These are phyloP conservation scores for Petrolisthes cinctipes DNA, from an alignment of 2,888 invertebrate species.

Conservation along the genomic window DNA sequence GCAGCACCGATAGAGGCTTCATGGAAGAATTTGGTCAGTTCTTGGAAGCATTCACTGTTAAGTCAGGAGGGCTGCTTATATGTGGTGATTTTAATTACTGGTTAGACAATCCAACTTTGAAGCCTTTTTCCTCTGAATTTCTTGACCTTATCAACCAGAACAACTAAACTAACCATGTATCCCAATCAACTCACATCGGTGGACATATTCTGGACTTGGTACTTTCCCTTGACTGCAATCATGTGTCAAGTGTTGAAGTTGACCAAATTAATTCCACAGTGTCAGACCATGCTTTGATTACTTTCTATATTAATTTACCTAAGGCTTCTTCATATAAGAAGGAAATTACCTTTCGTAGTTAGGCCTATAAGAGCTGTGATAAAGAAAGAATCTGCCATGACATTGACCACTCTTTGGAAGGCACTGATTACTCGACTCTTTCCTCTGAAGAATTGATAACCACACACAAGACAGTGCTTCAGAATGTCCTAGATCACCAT, in stretches of 20 bases:
- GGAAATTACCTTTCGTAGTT: background rate
- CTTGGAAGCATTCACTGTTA: background rate
- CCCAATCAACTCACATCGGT: background rate
- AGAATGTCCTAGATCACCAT: background rate
- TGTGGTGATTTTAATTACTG: background rate
- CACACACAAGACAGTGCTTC: background rate
- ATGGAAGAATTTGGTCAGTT: background rate
- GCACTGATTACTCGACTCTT: background rate
- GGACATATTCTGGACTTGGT: constrained; percentile 3
- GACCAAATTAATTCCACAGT: background rate
- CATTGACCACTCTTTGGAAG: background rate
- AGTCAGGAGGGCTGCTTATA: background rate
- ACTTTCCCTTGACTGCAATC: background rate
- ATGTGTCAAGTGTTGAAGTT: background rate
- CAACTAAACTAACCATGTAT: background rate
- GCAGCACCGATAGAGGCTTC: background rate
- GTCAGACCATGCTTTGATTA: background rate
- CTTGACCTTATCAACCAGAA: background rate
- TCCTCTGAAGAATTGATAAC: background rate
- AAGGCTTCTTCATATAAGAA: background rate
- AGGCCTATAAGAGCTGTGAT: background rate
- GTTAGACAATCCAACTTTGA: background rate
- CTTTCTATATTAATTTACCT: background rate
- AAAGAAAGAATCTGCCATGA: background rate
- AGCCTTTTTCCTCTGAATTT: background rate